These are phyloP conservation scores for Nephila pilipes DNA, from an alignment of 1,140 invertebrate species.

Conservation along the genomic window DNA sequence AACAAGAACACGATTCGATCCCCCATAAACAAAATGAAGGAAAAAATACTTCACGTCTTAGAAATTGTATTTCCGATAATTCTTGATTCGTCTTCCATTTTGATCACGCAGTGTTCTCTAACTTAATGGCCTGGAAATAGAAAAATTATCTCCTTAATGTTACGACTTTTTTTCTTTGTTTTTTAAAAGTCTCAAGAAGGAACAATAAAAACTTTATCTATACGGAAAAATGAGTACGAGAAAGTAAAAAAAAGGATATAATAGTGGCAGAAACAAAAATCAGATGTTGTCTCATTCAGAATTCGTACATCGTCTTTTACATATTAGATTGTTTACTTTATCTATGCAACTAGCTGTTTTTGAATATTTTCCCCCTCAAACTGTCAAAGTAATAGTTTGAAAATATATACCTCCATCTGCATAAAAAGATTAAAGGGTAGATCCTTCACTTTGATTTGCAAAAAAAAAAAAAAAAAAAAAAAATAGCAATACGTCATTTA, in stretches of 20 bases:
- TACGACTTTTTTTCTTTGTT: not conserved
- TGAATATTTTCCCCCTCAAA: not conserved
- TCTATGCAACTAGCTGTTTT: not conserved
- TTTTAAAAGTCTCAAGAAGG: conserved; percentile 6
- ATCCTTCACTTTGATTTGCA: not conserved
- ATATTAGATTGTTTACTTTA: not conserved
- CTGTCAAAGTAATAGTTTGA: not conserved
- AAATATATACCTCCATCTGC: not conserved
- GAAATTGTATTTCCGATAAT: conserved; percentile 4
- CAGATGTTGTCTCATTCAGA: not conserved
- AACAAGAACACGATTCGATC: not conserved
- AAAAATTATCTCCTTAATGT: conserved; percentile 52
- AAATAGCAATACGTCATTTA: no score
- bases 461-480: no score
- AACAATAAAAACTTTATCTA: not conserved
- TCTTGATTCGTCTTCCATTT: not conserved
- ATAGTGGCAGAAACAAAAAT: not conserved
- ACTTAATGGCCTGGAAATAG: conserved; percentile 56
- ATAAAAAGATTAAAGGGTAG: not conserved
- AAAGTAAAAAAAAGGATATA: not conserved
- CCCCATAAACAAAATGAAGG: not conserved
- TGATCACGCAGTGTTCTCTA: conserved; percentile 35
- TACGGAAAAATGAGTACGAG: not conserved
- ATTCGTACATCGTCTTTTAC: not conserved
- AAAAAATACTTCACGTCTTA: no score